phyloP scores from a whole-genome alignment of 2,888 invertebrate species.

The Pardosa pseudoannulata region DNA sequence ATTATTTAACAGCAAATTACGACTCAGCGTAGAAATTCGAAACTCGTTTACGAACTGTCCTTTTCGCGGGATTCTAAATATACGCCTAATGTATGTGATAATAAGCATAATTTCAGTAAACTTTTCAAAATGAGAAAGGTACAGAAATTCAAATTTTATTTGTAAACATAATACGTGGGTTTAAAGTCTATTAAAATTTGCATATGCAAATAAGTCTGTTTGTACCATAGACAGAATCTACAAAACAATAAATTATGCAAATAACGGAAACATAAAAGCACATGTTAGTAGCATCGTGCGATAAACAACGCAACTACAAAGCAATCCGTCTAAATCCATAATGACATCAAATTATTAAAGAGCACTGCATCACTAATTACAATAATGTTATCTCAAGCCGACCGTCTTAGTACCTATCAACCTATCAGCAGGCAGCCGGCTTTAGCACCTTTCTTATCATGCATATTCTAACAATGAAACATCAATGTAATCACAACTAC shows the following conservation, averaged over 20 bases:
- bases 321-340: conserved; percentile 35
- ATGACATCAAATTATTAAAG: conserved; percentile 55
- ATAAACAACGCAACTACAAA: conserved; percentile 10
- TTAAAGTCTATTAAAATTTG: conserved; percentile 54
- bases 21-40: too few species aligned
- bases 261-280: conserved; percentile 65
- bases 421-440: conserved; percentile 70
- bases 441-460: conserved; percentile 40
- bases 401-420: conserved; percentile 66
- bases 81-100: too few species aligned
- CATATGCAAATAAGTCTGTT: conserved; percentile 61
- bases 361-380: conserved; percentile 70
- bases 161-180: too few species aligned
- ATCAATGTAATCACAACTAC: conserved; percentile 30
- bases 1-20: too few species aligned
- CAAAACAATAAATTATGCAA: conserved; percentile 72
- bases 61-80: too few species aligned
- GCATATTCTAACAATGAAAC: conserved; percentile 26
- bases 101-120: too few species aligned
- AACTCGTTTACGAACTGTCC: too few species aligned
- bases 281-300: conserved; percentile 34
- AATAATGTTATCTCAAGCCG: conserved; percentile 59
- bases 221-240: conserved; percentile 11
- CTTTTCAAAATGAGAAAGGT: too few species aligned
- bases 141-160: too few species aligned